Conservation (phyloP, 2,888 invertebrate species). For the Drosophila merina region DNA sequence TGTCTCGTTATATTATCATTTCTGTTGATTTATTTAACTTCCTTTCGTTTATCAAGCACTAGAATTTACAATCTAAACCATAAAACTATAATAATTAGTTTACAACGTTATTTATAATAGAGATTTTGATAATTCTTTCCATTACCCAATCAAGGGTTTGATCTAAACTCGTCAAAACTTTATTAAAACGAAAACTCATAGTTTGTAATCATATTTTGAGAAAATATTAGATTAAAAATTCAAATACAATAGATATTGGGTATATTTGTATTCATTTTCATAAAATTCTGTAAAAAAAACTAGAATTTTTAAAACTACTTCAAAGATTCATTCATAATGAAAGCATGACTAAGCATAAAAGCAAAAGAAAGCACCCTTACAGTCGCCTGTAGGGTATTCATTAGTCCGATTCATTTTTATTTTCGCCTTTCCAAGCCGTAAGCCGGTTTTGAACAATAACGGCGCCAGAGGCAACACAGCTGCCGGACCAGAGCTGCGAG, state of each 20-base stretch:
- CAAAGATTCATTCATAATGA: not conserved
- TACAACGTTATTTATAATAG: not conserved
- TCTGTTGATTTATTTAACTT: not conserved
- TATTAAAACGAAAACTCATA: too few species aligned
- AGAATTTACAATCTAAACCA: not conserved
- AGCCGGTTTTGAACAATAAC: conserved; percentile 67
- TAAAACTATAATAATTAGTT: not conserved
- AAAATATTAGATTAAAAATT: too few species aligned
- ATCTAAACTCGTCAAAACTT: too few species aligned
- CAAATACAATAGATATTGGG: too few species aligned
- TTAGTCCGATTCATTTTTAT: not conserved
- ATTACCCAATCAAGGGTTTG: not conserved
- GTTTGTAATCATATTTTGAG: too few species aligned
- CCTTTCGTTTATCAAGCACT: not conserved
- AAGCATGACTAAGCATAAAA: not conserved
- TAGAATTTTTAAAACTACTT: not conserved
- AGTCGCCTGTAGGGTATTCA: conserved; percentile 34
- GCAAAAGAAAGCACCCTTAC: not conserved
- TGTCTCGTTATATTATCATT: not conserved
- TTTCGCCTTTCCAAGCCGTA: conserved; percentile 16
- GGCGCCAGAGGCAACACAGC: conserved; percentile 63
- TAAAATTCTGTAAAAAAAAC: too few species aligned
- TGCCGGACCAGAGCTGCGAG: conserved; percentile 37
- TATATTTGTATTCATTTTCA: too few species aligned
- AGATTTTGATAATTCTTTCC: not conserved